Percentiles rank a stretch among this genome's conserved stretches.
Conservation (phyloP, 2,113 vertebrate species). For the Riparia riparia region DNA sequence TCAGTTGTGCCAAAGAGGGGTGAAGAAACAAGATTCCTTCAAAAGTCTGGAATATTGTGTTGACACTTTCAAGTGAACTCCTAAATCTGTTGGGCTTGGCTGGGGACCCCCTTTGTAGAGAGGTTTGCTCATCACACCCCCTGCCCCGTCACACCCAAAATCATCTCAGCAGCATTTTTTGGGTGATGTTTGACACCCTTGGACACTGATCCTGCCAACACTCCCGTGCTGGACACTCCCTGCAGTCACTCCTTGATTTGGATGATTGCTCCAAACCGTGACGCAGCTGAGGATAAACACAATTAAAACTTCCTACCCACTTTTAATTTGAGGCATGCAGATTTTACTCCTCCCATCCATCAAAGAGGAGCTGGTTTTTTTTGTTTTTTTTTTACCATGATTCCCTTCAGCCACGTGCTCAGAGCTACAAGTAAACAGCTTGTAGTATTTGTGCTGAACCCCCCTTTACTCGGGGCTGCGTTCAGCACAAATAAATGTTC, state of each 20-base stretch:
- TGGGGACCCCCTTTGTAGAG: rapidly evolving
- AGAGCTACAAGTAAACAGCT: not conserved
- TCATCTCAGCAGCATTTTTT: not conserved
- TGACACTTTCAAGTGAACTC: not conserved
- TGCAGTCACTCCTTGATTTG: not conserved
- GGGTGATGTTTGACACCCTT: not conserved
- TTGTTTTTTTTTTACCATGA: not conserved
- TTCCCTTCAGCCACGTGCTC: not conserved
- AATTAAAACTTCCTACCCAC: not conserved
- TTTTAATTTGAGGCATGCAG: not conserved
- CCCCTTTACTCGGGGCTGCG: no score
- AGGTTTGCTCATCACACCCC: not conserved
- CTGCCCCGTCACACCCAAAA: not conserved
- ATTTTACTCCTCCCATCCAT: not conserved
- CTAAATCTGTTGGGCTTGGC: not conserved
- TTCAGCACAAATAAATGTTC: not conserved
- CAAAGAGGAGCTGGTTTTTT: not conserved
- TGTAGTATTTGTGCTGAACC: no score
- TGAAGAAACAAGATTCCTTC: not conserved
- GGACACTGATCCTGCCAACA: not conserved
- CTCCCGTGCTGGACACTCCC: not conserved
- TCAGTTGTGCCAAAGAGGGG: not conserved
- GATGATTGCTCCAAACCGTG: not conserved
- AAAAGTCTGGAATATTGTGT: not conserved
- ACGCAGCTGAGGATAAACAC: not conserved